Base-by-base conservation (phyloP, 2,888 invertebrate species). In the Chrysina gloriosa region DNA sequence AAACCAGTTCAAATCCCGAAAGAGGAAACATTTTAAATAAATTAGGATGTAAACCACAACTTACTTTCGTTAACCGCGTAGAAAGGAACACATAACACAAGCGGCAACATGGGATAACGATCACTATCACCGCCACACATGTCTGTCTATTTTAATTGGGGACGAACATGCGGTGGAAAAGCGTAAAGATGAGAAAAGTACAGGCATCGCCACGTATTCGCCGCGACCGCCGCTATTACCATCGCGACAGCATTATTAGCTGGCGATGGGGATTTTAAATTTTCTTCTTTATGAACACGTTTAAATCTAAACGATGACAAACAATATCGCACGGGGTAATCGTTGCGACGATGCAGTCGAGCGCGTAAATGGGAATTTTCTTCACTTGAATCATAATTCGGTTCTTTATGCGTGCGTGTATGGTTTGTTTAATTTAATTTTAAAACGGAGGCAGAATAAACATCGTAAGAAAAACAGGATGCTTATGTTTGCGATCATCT, bases 281-380 rank as follows among this genome's bases (percentile, higher is more conserved):
- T 52, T 52, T 52, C 29, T 52, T 52, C 27, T 52, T 52, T 52
- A 52, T 52, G 29, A 52, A 52, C 14, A 52, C 50, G 25, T 48
- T 25, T n/a, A 48, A 23, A 25, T 48, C 25, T 48, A 48, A 48
- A 25, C 19, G 27, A 6, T 14, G 27, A 29, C 11, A n/a, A 29
- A 29, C 11, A 29, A 52, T 14, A 16, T 29, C 29, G n/a, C 6
- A 1, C 50, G 14, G 16, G 3, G 16, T 29, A 21, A 52, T n/a
- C n/a, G n/a, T n/a, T n/a, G n/a, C n/a, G n/a, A n/a, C n/a, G n/a
- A n/a, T n/a, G n/a, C n/a, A n/a, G n/a, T n/a, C n/a, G n/a, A n/a
- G n/a, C n/a, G n/a, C 16, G 16, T 4, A 14, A 42, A 16, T n/a
- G n/a, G 42, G 14, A 42, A 42, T 42, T 42, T 14, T 42, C 1